phyloP scores from a whole-genome alignment of 2,113 vertebrate genomes.

The Boleophthalmus pectinirostris region DNA sequence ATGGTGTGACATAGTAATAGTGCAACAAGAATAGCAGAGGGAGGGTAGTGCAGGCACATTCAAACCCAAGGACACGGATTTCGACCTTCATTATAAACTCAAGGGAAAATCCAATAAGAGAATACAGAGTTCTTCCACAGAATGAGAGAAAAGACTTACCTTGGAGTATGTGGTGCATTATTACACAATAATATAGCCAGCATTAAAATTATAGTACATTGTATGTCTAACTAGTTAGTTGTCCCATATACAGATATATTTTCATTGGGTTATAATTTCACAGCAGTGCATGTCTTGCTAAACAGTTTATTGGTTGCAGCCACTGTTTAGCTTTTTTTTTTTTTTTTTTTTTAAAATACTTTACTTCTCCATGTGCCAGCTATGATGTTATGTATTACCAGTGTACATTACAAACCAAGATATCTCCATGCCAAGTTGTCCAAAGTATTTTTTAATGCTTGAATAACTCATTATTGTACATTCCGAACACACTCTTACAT shows the following conservation, averaged over 20 bases:
- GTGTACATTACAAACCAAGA: too few species aligned
- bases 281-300: too few species aligned
- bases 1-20: conserved; percentile 10
- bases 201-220: background rate
- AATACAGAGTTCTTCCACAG: conserved; percentile 14
- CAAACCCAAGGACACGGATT: conserved; percentile 41
- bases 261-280: background rate
- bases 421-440: too few species aligned
- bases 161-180: background rate
- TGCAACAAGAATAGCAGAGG: conserved; percentile 7
- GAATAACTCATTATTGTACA: too few species aligned
- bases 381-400: too few species aligned
- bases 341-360: too few species aligned
- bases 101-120: conserved; percentile 17
- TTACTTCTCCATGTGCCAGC: too few species aligned
- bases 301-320: too few species aligned
- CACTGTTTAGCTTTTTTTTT: too few species aligned
- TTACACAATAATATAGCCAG: background rate
- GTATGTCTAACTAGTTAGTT: background rate
- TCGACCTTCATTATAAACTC: conserved; percentile 23
- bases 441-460: too few species aligned
- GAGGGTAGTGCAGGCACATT: conserved; percentile 26
- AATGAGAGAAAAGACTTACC: background rate
- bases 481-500: too few species aligned
- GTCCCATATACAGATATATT: background rate